phyloP scores from a whole-genome alignment of 2,113 vertebrate genomes.

The Cyanistes caeruleus region DNA sequence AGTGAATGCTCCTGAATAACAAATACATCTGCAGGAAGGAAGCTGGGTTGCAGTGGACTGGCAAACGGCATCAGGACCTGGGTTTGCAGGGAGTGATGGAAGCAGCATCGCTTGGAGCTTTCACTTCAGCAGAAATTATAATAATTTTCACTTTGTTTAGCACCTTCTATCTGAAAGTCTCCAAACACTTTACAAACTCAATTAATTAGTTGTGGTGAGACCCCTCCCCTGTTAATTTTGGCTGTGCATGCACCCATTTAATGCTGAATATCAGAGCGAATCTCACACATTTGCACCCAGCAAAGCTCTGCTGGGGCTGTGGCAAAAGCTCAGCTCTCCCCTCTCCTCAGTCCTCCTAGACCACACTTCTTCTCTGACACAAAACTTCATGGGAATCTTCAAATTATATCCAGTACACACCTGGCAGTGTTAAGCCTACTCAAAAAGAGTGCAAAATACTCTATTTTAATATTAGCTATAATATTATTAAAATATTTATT shows the following conservation, averaged over 20 bases:
- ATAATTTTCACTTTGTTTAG: slow-evolving; percentile 5
- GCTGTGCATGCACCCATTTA: background rate
- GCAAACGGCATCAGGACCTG: background rate
- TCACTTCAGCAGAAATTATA: background rate
- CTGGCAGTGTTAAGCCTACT: background rate
- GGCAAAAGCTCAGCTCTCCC: background rate
- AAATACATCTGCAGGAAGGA: slow-evolving; percentile 17
- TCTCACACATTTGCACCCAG: background rate
- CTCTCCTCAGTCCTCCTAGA: background rate
- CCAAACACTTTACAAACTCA: background rate
- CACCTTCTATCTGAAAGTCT: background rate
- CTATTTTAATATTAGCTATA: background rate
- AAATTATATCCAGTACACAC: accelerated
- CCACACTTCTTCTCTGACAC: background rate
- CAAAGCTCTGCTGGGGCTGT: background rate
- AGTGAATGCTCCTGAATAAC: background rate
- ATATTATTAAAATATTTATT: background rate
- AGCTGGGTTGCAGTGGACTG: background rate
- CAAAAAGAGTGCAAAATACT: background rate
- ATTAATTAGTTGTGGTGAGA: background rate
- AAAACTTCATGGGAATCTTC: background rate
- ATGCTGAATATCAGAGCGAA: background rate
- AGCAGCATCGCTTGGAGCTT: background rate
- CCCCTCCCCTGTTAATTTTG: background rate
- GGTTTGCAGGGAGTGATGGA: background rate